Evolutionary conservation across 2,113 vertebrate genomes (phyloP), one percentile per base, ranked within the genome.

Genomic region (Eira barbara): DNA sequence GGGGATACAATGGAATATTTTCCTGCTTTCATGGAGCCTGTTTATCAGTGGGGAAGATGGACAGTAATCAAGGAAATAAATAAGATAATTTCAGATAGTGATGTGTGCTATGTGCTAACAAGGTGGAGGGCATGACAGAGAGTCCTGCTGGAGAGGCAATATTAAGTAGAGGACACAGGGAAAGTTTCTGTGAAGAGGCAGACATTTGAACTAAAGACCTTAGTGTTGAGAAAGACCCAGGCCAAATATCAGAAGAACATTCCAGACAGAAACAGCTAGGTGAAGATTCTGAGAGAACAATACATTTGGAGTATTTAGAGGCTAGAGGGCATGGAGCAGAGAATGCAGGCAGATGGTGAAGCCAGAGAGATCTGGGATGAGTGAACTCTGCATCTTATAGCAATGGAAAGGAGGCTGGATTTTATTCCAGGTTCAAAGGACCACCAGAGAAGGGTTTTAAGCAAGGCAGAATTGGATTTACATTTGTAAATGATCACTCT

Each of bases 241-340:
- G 31, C 45, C 80, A 81, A 90, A 92, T 57, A 73, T 88, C 61
- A 84, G 83, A 89, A 76, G 67, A 83, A 85, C 3, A 9, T 91
- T 91, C 89, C 89, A 84, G 83, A 88, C 34, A 92, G 78, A 95
- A 97, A 90, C 88, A 95, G 83, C 18, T 36, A 76, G 57, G 89
- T 71, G 91, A 94, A 93, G 17, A 52, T 59, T 49, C 49, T 39
- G 81, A 87, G n/a, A 49, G 34, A 63, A 71, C 17, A 25, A 29
- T n/a, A 8, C 1, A 6, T 90, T 18, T 13, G 73, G 31, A 79
- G 31, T 36, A 39, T 27, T n/a, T 36, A 67, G 71, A 90, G 89
- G 3, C 49, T 80, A 34, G 3, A 59, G 13, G 34, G n/a, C 52
- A 47, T 21, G 39, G 21, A 84, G 42, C 47, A 34, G 36, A 82